These are phyloP conservation scores for Sarotherodon lohbergeri DNA, from an alignment of 2,113 vertebrate genomes.

Conservation along the genomic window DNA sequence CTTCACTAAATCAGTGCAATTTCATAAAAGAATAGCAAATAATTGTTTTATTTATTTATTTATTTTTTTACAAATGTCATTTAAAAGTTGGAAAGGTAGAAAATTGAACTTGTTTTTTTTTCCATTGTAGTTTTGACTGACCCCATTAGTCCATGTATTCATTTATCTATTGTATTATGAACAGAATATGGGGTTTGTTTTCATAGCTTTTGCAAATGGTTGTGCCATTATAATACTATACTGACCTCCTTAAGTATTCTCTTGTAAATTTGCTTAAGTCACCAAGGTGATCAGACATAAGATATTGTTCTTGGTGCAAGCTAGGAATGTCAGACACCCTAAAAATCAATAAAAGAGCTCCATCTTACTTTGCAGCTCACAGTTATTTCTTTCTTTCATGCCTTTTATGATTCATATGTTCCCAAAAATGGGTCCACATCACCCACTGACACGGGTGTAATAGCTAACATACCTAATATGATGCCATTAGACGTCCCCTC, in stretches of 20 bases:
- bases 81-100: not conserved
- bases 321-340: not conserved
- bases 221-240: not conserved
- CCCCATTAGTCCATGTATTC: not conserved
- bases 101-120: not conserved
- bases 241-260: not conserved
- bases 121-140: not conserved
- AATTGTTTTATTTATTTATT: not conserved
- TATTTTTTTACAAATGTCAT: not conserved
- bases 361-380: not conserved
- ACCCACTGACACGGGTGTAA: not conserved
- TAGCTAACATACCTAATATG: not conserved
- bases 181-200: not conserved
- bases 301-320: not conserved
- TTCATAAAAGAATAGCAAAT: not conserved
- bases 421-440: constrained; percentile 11
- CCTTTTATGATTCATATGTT: constrained; percentile 32
- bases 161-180: not conserved
- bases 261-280: not conserved
- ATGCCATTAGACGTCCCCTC: not conserved
- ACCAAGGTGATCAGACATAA: not conserved
- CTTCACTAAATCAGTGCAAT: not conserved
- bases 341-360: not conserved
- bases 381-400: not conserved
- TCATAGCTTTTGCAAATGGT: not conserved